Base-by-base conservation (phyloP, 2,888 invertebrate genomes). In the Cataglyphis albicans region DNA sequence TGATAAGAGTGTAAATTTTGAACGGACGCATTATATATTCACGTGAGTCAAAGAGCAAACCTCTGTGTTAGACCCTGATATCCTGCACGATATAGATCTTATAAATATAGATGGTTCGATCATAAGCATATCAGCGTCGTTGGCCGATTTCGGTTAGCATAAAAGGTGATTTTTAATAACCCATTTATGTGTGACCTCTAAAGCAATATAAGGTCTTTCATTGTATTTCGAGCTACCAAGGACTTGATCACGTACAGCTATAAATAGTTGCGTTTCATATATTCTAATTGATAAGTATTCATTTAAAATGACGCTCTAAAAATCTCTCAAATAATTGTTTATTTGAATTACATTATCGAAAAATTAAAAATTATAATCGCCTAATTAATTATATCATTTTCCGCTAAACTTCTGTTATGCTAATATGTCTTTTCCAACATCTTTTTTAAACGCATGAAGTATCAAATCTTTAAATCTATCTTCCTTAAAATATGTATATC, bases 51-150 rank as follows among this genome's bases (percentile, higher is more conserved):
- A 85, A 87, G 86, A 84, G 87, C 84, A 84, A 63, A 74, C 57
- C 44, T 70, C 44, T 70, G 21, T 57, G 67, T 75, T 65, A 72
- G 72, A 84, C 83, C 86, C 82, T 87, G 89, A 89, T 88, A 87
- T 86, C 81, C 65, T 80, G 83, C 73, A 67, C 88, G 91, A 93
- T 92, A 91, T 87, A 84, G 86, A 92, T 91, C 93, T 93, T 90
- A 91, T 92, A 92, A 92, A 92, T 93, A 92, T 91, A 91, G 89
- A 93, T 92, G 90, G 85, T 87, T 78, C 85, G 89, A 92, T 92
- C 87, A 91, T 90, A 88, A 86, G 76, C 67, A 72, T 52, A 52
- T 84, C 86, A 86, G 84, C 89, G 87, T 76, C 57, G 41, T 18
- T 52, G 57, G 52, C 32, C 41, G 78, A 73, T 76, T 81, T 73